These are phyloP conservation scores for Zaprionus taronus DNA, from an alignment of 1,140 invertebrate species.

Conservation along the genomic window DNA sequence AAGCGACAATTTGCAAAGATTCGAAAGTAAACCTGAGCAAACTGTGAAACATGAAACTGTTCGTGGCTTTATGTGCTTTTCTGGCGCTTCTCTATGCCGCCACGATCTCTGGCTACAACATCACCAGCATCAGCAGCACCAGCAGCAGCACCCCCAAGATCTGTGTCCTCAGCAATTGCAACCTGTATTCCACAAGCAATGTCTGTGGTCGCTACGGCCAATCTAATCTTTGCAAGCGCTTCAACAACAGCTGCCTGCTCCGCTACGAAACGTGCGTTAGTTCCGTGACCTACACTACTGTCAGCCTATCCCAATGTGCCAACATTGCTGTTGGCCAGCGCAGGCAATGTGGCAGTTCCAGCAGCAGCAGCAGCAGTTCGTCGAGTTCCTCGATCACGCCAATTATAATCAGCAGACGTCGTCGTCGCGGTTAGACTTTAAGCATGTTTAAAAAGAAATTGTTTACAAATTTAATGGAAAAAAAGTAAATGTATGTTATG, in stretches of 20 bases:
- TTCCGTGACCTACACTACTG: conserved; percentile 39
- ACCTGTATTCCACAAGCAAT: conserved; percentile 33
- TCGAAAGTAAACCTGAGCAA: not conserved
- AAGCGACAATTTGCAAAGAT: not conserved
- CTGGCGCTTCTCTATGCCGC: conserved; percentile 25
- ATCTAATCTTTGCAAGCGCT: conserved; percentile 69
- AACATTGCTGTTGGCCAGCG: conserved; percentile 42
- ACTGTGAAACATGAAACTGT: conserved; percentile 17
- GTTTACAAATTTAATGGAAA: not conserved
- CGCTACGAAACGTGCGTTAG: conserved; percentile 46
- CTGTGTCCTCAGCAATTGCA: conserved; percentile 49
- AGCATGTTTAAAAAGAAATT: not conserved
- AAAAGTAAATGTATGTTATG: no score
- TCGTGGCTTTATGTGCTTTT: conserved; percentile 31
- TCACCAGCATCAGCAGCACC: not conserved
- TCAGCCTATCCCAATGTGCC: conserved; percentile 43
- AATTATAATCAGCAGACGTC: conserved; percentile 54
- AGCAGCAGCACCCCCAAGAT: conserved; percentile 40
- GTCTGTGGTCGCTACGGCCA: conserved; percentile 48
- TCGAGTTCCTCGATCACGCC: conserved; percentile 28
- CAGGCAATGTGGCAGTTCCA: conserved; percentile 29
- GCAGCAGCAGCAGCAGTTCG: conserved; percentile 26
- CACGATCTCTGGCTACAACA: conserved; percentile 8
- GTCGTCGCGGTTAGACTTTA: conserved; percentile 28
- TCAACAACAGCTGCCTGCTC: conserved; percentile 54